Evolutionary conservation across 2,888 invertebrate genomes (phyloP).

Genomic region (Agelastica alni): DNA sequence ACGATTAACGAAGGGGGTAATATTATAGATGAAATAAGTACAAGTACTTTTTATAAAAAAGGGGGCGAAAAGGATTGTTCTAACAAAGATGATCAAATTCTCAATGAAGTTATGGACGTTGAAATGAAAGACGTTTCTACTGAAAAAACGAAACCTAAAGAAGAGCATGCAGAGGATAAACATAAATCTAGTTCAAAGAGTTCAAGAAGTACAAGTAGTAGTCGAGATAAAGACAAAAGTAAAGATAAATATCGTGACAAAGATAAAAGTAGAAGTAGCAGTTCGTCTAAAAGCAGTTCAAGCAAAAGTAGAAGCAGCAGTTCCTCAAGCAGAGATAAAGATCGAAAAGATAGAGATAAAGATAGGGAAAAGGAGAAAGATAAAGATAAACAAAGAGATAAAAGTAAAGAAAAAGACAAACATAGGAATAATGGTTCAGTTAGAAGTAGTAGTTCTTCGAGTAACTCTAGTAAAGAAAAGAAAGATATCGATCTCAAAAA

Average conservation of each 20-base stretch:
- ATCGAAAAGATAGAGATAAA: slow-evolving; percentile 28
- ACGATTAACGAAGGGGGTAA: slow-evolving; percentile 11
- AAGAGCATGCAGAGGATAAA: slow-evolving; percentile 26
- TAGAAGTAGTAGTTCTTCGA: slow-evolving; percentile 30
- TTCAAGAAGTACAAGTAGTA: slow-evolving; percentile 38
- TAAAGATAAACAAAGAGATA: slow-evolving; percentile 40
- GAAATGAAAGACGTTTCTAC: slow-evolving; percentile 37
- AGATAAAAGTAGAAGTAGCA: slow-evolving; percentile 21
- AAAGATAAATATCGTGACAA: slow-evolving; percentile 45
- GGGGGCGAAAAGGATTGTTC: slow-evolving; percentile 43
- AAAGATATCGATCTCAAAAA: slow-evolving; percentile 62
- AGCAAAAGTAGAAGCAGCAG: slow-evolving; percentile 44
- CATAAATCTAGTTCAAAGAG: slow-evolving; percentile 27
- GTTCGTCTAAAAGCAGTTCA: slow-evolving; percentile 31
- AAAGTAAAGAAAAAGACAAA: slow-evolving; percentile 30
- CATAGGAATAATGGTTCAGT: slow-evolving; percentile 27
- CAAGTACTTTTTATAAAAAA: slow-evolving; percentile 60
- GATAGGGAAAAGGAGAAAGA: slow-evolving; percentile 27
- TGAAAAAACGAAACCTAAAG: slow-evolving; percentile 28
- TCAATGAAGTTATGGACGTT: slow-evolving; percentile 61
- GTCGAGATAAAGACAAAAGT: slow-evolving; percentile 31
- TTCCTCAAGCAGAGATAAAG: slow-evolving; percentile 48
- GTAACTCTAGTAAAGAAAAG: slow-evolving; percentile 44
- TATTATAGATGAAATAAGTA: slow-evolving; percentile 33
- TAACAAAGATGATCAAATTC: slow-evolving; percentile 69